Conservation (phyloP, 2,113 vertebrate genomes). For the Oreotrochilus melanogaster region DNA sequence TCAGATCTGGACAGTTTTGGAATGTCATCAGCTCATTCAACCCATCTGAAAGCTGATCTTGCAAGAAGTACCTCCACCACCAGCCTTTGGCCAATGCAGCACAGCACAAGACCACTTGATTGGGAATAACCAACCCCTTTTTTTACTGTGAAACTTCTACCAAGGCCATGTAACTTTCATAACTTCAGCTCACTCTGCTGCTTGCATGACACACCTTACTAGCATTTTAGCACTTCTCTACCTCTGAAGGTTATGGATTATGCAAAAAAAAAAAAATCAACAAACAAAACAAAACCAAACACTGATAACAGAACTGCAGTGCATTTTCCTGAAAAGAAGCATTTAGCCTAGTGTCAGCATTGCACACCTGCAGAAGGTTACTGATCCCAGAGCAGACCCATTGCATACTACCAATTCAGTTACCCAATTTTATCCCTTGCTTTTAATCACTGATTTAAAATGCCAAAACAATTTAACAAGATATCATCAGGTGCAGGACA, state of each 20-base stretch:
- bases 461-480: background rate
- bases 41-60: background rate
- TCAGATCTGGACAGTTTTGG: background rate
- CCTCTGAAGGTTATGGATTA: background rate
- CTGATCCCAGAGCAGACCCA: background rate
- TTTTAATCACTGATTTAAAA: background rate
- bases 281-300: background rate
- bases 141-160: background rate
- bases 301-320: rapidly evolving
- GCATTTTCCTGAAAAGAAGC: background rate
- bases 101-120: background rate
- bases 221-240: background rate
- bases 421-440: background rate
- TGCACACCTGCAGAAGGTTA: rapidly evolving
- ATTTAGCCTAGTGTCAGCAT: rapidly evolving
- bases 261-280: background rate
- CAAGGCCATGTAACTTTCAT: background rate
- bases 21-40: background rate
- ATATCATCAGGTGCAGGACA: background rate
- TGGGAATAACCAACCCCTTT: background rate
- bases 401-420: rapidly evolving
- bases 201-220: background rate
- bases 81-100: background rate
- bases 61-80: background rate
- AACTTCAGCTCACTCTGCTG: background rate